Evolutionary conservation across 1,140 invertebrate genomes (phyloP), one percentile per base, ranked within the genome.

Genomic region (Charaxes varanes): DNA sequence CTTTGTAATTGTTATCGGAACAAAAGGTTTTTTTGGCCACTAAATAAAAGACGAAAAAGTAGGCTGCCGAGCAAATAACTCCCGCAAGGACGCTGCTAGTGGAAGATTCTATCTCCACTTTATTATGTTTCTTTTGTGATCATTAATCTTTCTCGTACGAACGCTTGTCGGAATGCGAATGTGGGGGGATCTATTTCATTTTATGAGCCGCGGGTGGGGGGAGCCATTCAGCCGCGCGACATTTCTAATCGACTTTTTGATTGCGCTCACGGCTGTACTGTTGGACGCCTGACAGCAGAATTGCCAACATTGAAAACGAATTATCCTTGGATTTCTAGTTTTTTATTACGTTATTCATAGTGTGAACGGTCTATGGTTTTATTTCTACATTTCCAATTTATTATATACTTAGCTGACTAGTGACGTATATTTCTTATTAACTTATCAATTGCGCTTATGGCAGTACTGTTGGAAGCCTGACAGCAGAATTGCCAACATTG

Each of bases 121-220:
- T 82, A 82, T 82, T 82, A 80, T 82, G 78, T 82, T 82, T 80
- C 78, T 82, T 82, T 82, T 82, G 76, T 78, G 78, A 82, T 80
- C 78, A 82, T 82, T 82, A 82, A 82, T 82, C 78, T 82, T 82
- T 82, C 76, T 80, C 73, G 73, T 78, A 77, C 73, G 78, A 80
- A 82, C 76, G 78, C 78, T 82, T 82, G 78, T 82, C 78, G 78
- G 78, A 80, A 82, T 82, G 76, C 65, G 78, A 82, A 82, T 82
- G 78, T 82, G 69, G 76, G 78, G 73, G 78, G 73, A 82, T 82
- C 76, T 82, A 82, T 82, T 80, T 82, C 73, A 73, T 80, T 82
- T 82, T 80, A 82, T 82, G 78, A 82, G 67, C 65, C 68, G 69
- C 66, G 72, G 72, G 63, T 73, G 54, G 72, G 72, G 68, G 68